phyloP scores from a whole-genome alignment of 2,113 vertebrate genomes.

The Morone chrysops region DNA sequence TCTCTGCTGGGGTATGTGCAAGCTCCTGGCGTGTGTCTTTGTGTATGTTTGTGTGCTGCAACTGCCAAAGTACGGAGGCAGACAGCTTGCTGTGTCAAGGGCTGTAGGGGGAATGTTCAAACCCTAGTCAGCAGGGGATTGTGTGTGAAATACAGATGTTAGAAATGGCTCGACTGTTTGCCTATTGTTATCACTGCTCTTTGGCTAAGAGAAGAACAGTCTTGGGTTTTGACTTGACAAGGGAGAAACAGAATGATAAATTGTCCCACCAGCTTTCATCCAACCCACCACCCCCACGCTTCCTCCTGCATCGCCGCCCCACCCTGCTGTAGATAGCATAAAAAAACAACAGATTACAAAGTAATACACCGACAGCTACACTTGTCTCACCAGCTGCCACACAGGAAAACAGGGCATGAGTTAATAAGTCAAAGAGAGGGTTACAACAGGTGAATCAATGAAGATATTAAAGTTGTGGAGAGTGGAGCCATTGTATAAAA shows the following conservation, averaged over 20 bases:
- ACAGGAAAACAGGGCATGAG: slow-evolving; percentile 48
- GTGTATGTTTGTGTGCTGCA: slow-evolving; percentile 59
- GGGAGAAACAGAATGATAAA: slow-evolving; percentile 79
- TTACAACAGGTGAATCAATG: slow-evolving; percentile 20
- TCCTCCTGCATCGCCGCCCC: not conserved
- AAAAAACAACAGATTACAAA: slow-evolving; percentile 67
- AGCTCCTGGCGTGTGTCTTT: slow-evolving; percentile 59
- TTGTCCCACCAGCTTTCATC: slow-evolving; percentile 74
- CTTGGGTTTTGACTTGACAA: slow-evolving; percentile 75
- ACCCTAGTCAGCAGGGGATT: slow-evolving; percentile 70
- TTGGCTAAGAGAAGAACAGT: slow-evolving; percentile 61
- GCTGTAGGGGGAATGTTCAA: slow-evolving; percentile 72
- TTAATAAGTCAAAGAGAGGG: slow-evolving; percentile 48
- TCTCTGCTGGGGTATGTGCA: slow-evolving; percentile 65
- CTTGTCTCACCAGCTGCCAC: slow-evolving; percentile 64
- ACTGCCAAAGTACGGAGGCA: slow-evolving; percentile 69
- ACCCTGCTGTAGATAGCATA: slow-evolving; percentile 63
- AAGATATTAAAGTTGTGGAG: not conserved
- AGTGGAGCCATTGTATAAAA: slow-evolving; percentile 22
- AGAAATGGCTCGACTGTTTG: slow-evolving; percentile 70
- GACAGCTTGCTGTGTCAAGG: slow-evolving; percentile 67
- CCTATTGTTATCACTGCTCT: slow-evolving; percentile 68
- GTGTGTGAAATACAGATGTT: slow-evolving; percentile 78
- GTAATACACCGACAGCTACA: slow-evolving; percentile 66
- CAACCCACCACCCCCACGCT: slow-evolving; percentile 23